Percentiles rank a stretch among this genome's conserved stretches.
Evolutionary conservation across 2,888 invertebrate genomes (phyloP).

Genomic region (Azorinus chamasolen): DNA sequence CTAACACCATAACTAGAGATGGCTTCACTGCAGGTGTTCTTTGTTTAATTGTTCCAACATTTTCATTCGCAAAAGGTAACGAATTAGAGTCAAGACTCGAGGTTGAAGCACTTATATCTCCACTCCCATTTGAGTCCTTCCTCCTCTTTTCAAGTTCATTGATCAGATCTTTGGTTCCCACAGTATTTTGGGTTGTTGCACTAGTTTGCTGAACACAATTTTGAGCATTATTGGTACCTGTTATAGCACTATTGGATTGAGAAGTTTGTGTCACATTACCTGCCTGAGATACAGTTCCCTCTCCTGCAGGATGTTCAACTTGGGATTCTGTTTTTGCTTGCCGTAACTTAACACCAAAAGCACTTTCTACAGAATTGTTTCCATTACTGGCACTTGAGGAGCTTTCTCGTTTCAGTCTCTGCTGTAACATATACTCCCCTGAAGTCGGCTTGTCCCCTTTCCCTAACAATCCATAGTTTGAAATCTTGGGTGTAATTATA

Average conservation of each 20-base stretch:
- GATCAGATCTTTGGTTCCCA: slow-evolving; percentile 38
- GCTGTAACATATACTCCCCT: slow-evolving; percentile 69
- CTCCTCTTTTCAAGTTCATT: slow-evolving; percentile 46
- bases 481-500: slow-evolving; percentile 82
- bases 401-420: slow-evolving; percentile 65
- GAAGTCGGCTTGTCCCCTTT: slow-evolving; percentile 69
- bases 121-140: slow-evolving; percentile 63
- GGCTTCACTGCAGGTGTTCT: slow-evolving; percentile 86
- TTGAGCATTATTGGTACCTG: slow-evolving; percentile 49
- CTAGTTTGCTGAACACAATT: slow-evolving; percentile 58
- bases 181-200: slow-evolving; percentile 23
- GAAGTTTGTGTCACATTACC: background rate
- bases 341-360: slow-evolving; percentile 67
- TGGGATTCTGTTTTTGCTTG: slow-evolving; percentile 56
- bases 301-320: slow-evolving; percentile 35
- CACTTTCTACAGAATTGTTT: slow-evolving; percentile 55
- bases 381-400: slow-evolving; percentile 53
- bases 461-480: slow-evolving; percentile 81
- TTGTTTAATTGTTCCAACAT: slow-evolving; percentile 99
- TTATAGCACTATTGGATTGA: background rate
- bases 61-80: slow-evolving; percentile 98
- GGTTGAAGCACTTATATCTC: slow-evolving; percentile 78
- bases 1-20: slow-evolving; percentile 77
- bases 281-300: slow-evolving; percentile 38
- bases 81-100: slow-evolving; percentile 97